Evolutionary conservation across 2,113 vertebrate genomes (phyloP).

Genomic region (Trinectes maculatus): DNA sequence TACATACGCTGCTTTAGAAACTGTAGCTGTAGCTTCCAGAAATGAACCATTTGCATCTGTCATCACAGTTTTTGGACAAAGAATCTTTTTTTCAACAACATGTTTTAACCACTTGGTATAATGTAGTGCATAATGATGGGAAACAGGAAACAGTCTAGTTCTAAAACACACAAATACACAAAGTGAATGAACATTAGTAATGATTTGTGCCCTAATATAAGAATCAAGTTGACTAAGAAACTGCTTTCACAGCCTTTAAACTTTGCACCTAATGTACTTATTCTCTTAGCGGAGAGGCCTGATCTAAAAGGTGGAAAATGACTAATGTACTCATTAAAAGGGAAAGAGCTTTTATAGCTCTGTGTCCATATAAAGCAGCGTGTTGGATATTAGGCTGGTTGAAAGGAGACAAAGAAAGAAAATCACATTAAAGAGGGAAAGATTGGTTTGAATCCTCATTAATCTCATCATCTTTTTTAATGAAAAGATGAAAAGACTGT

Average conservation of each 20-base stretch:
- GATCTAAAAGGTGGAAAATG: conserved; percentile 6
- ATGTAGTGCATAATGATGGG: too few species aligned
- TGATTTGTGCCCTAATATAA: background rate
- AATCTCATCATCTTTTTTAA: too few species aligned
- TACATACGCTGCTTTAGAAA: too few species aligned
- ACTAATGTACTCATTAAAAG: conserved; percentile 27
- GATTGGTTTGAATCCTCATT: conserved; percentile 39
- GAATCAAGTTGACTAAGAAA: background rate
- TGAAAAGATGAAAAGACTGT: conserved; percentile 8
- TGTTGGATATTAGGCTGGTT: background rate
- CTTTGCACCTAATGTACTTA: background rate
- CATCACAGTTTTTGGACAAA: too few species aligned
- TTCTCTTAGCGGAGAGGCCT: background rate
- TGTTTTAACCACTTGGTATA: too few species aligned
- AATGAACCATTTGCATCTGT: too few species aligned
- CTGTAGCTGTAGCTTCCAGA: too few species aligned
- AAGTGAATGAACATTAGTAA: background rate
- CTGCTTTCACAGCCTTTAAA: conserved; percentile 10
- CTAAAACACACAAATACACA: background rate
- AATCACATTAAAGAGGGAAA: conserved; percentile 32
- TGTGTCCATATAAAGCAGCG: conserved; percentile 11
- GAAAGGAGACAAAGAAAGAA: conserved; percentile 36
- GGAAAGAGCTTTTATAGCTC: conserved; percentile 1
- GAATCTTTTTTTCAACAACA: too few species aligned
- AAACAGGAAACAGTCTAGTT: background rate